These are phyloP conservation scores for Biston stratarius DNA, from an alignment of 2,888 invertebrate genomes.

Conservation along the genomic window DNA sequence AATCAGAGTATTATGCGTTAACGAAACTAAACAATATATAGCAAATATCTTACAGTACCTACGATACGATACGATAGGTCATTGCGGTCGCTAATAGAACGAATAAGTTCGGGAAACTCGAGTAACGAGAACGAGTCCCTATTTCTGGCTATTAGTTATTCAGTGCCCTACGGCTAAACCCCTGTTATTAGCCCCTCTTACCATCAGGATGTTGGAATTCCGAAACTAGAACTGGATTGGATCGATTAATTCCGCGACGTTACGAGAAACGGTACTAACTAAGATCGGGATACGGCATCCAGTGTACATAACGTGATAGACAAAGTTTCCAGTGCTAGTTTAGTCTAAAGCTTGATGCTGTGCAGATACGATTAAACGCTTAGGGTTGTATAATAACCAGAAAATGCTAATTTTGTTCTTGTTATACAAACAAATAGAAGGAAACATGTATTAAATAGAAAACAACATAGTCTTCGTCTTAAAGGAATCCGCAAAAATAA, in stretches of 20 bases:
- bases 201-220: slow-evolving; percentile 31
- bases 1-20: neutral
- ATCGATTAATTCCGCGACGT: slow-evolving; percentile 27
- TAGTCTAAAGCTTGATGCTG: neutral
- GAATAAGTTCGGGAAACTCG: slow-evolving; percentile 24
- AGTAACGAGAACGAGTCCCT: slow-evolving; percentile 14
- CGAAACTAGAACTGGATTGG: slow-evolving; percentile 24
- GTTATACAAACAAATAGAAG: no score
- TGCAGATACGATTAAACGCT: neutral
- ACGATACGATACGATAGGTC: slow-evolving; percentile 2
- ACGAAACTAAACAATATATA: neutral
- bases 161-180: slow-evolving; percentile 21
- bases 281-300: slow-evolving; percentile 9
- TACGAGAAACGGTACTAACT: slow-evolving; percentile 10
- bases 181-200: slow-evolving; percentile 33
- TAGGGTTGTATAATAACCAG: neutral
- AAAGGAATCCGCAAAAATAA: slow-evolving; percentile 3
- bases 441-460: neutral
- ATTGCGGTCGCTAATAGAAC: slow-evolving; percentile 11
- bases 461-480: neutral
- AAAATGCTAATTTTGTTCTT: neutral
- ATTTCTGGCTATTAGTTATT: slow-evolving; percentile 25
- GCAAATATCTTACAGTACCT: neutral
- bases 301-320: slow-evolving; percentile 12
- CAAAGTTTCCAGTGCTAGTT: neutral